Evolutionary conservation across 2,888 invertebrate species (phyloP).

Genomic region (Cotesia congregata): DNA sequence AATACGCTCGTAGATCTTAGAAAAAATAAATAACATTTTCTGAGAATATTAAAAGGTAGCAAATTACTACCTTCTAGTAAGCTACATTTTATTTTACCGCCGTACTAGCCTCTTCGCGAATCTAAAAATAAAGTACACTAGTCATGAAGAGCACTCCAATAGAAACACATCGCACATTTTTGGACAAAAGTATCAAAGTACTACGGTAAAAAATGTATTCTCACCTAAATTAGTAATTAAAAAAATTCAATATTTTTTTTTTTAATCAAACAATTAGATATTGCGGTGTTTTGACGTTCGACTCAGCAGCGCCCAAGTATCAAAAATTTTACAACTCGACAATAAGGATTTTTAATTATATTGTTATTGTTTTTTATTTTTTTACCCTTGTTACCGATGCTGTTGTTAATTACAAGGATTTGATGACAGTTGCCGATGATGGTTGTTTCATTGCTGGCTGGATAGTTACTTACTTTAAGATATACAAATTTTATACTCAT

Average conservation of each 20-base stretch:
- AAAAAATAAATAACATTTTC: too few relatives aligned
- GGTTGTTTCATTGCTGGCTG: background rate
- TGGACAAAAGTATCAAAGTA: background rate
- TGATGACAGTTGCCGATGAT: background rate
- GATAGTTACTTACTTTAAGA: background rate
- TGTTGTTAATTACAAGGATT: background rate
- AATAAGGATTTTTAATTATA: background rate
- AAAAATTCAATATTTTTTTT: background rate
- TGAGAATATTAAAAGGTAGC: too few relatives aligned
- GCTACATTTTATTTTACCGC: too few relatives aligned
- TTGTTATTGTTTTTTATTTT: background rate
- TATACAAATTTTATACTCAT: background rate
- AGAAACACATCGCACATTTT: constrained; percentile 5
- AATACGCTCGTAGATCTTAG: too few relatives aligned
- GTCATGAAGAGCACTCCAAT: constrained; percentile 2
- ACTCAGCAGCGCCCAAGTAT: background rate
- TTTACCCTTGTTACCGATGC: background rate
- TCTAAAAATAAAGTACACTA: constrained; percentile 1
- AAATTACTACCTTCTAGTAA: too few relatives aligned
- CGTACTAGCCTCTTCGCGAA: too few relatives aligned
- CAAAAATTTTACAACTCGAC: background rate
- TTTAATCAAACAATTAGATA: background rate
- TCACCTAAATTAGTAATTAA: background rate
- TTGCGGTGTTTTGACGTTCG: background rate
- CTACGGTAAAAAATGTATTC: background rate